A percentile compares a stretch with the other conserved stretches of the same genome.
Evolutionary conservation across 2,113 vertebrate genomes (phyloP).

Genomic region (Istiophorus platypterus): DNA sequence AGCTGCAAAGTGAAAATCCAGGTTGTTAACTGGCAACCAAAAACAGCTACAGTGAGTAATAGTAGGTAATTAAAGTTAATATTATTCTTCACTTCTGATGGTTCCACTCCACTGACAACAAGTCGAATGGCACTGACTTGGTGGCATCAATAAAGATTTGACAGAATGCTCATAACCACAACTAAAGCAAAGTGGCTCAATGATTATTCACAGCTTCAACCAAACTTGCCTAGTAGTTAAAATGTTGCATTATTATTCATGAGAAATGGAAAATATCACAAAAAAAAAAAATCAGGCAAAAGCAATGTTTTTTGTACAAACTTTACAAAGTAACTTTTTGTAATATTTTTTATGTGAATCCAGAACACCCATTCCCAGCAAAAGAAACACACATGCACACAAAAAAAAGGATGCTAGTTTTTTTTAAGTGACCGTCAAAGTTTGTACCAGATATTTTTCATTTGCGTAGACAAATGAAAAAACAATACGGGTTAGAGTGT

Average conservation of each 20-base stretch:
- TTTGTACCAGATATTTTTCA: conserved; percentile 58
- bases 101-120: conserved; percentile 16
- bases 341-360: conserved; percentile 39
- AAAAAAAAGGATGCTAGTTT: conserved; percentile 4
- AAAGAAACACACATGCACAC: conserved; percentile 12
- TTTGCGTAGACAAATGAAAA: conserved; percentile 42
- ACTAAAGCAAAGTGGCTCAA: conserved; percentile 73
- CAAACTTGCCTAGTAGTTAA: conserved; percentile 64
- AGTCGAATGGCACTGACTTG: conserved; percentile 63
- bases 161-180: conserved; percentile 35
- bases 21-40: conserved; percentile 34
- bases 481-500: conserved; percentile 42
- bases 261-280: conserved; percentile 35
- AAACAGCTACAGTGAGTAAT: conserved; percentile 58
- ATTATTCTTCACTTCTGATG: conserved; percentile 19
- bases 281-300: conserved; percentile 46
- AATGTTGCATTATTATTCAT: conserved; percentile 54
- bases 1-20: conserved; percentile 43
- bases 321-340: conserved; percentile 41
- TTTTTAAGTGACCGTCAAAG: conserved; percentile 34
- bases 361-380: conserved; percentile 46
- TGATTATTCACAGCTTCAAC: conserved; percentile 81
- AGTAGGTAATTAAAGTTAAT: conserved; percentile 15
- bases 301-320: conserved; percentile 57
- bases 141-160: conserved; percentile 49